Conservation (phyloP, 2,888 invertebrate species). For the Sinhomidia bicolor region DNA sequence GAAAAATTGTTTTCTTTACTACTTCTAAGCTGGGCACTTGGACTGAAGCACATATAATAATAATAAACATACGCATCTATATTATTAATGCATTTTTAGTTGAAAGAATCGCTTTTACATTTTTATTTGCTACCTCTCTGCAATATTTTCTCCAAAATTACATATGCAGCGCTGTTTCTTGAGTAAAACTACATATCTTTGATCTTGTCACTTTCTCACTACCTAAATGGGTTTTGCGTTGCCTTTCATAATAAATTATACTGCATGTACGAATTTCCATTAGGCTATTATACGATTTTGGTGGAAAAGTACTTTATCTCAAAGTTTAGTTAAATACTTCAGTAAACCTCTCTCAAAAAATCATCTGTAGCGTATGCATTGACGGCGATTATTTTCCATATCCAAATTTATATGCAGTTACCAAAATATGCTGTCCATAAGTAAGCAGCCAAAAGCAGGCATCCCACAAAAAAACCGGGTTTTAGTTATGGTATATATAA, state of each 20-base stretch:
- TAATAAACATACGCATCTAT: too few relatives aligned
- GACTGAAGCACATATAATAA: too few relatives aligned
- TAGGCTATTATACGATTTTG: not conserved
- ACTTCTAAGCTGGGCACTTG: too few relatives aligned
- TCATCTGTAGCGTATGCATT: too few relatives aligned
- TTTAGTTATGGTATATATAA: too few relatives aligned
- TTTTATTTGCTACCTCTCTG: not conserved
- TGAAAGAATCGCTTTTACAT: not conserved
- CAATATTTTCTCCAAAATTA: not conserved
- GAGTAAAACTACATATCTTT: not conserved
- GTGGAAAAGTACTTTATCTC: too few relatives aligned
- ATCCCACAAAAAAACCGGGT: too few relatives aligned
- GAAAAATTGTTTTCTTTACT: too few relatives aligned
- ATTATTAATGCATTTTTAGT: not conserved
- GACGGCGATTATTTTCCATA: not conserved
- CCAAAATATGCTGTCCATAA: not conserved
- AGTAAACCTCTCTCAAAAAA: too few relatives aligned
- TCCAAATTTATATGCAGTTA: too few relatives aligned
- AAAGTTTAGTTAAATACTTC: too few relatives aligned
- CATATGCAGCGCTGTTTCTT: not conserved
- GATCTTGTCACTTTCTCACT: conserved; percentile 33
- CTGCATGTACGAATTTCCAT: too few relatives aligned
- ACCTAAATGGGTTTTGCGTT: conserved; percentile 2
- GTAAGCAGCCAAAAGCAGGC: not conserved
- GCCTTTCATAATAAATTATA: not conserved